Evolutionary conservation across 2,797 vertebrate genomes (phyloP), one percentile per base, ranked within the genome.

Genomic region (Gambelia wislizenii): DNA sequence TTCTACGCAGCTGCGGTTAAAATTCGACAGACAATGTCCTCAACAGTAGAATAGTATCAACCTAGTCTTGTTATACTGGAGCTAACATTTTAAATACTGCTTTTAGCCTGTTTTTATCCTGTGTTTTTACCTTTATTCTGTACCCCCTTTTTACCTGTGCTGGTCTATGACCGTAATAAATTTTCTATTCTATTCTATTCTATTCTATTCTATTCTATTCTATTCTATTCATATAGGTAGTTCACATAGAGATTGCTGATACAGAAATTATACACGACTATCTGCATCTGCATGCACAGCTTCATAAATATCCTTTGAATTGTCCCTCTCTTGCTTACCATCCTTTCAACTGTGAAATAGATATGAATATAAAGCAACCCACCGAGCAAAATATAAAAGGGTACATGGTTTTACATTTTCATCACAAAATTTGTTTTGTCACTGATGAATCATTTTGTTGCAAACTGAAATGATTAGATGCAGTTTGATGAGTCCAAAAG

Each of bases 271-370:
- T 0, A 59, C 39, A 42, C 7, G 30, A 42, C 54, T 79, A n/a
- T 52, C 80, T 72, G 36, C 22, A 83, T 85, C 87, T 89, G 67
- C 7, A 54, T 76, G 27, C 2, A 44, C 36, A 74, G 85, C 69
- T 92, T 56, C n/a, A 69, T 79, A 3, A 76, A 83, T 13, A 22
- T 1, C 33, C 67, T 88, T 90, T 78, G 1, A 74, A 30, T 69
- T 42, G 75, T 39, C 56, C 39, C 52, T 54, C 13, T 75, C n/a
- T 85, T 82, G 76, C 82, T 93, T 92, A 88, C 33, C 5, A 2
- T 59, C 54, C 81, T 84, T 89, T 75, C 89, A 93, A 44, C 89
- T 91, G 81, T 91, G 89, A 93, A 91, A 91, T 4, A 72, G 74
- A 56, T 86, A 89, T 0, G 39, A 94, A 69, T 91, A 93, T 67